A percentile compares a stretch with the other conserved stretches of the same genome.
phyloP scores from a whole-genome alignment of 2,113 vertebrate genomes.

The human (Homo sapiens) region GRCh38 chr2:43882501-43883000 shows the following conservation, averaged over 20 bases:
- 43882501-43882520: neutral
- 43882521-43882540: neutral
- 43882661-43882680: fast-evolving
- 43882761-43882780: constrained; percentile 61
- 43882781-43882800: constrained; percentile 81
- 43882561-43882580: neutral
- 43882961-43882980: constrained; percentile 38
- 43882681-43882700: neutral
- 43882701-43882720: neutral
- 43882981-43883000: no score
- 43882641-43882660: neutral
- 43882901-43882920: neutral
- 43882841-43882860: neutral
- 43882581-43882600: neutral
- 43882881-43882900: neutral
- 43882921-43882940: constrained; percentile 38
- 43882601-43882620: neutral
- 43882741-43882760: constrained; percentile 62
- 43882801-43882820: constrained; percentile 74
- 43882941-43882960: neutral
- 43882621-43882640: neutral
- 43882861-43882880: neutral
- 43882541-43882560: neutral
- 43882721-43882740: neutral
- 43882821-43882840: constrained; percentile 75